phyloP scores from a whole-genome alignment of 1,140 invertebrate genomes.

The Rhopalosiphum maidis region DNA sequence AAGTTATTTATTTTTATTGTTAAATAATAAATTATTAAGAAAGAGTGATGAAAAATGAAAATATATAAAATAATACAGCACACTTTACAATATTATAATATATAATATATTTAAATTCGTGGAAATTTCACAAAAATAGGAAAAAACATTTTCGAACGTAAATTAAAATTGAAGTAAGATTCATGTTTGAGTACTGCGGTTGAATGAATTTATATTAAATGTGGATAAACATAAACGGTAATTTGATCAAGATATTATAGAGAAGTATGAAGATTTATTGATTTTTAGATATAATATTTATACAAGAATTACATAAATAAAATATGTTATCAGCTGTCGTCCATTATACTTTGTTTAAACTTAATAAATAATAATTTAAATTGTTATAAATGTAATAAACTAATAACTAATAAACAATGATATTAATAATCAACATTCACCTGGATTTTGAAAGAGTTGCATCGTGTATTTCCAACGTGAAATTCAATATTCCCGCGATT shows the following conservation, averaged over 20 bases:
- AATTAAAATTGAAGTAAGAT: too few species aligned
- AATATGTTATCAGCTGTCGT: neutral
- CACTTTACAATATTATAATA: too few species aligned
- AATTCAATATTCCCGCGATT: slow-evolving; percentile 70
- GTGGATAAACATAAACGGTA: too few species aligned
- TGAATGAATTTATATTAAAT: too few species aligned
- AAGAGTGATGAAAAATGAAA: neutral
- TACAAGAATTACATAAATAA: neutral
- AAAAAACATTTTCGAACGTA: too few species aligned
- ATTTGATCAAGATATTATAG: too few species aligned
- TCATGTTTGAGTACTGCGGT: too few species aligned
- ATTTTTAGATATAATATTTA: too few species aligned
- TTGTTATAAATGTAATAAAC: neutral
- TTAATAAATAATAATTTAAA: neutral
- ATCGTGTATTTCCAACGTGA: slow-evolving; percentile 72
- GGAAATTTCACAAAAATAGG: too few species aligned
- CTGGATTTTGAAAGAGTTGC: slow-evolving; percentile 60
- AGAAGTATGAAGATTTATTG: too few species aligned
- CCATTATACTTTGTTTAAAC: neutral
- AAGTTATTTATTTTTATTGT: neutral
- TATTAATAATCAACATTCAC: neutral
- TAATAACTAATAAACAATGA: neutral
- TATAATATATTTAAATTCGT: too few species aligned
- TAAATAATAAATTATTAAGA: neutral
- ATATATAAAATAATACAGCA: neutral